Evolutionary conservation across 2,797 vertebrate genomes (phyloP), one percentile per base, ranked within the genome.

Genomic region (Setipinna tenuifilis): DNA sequence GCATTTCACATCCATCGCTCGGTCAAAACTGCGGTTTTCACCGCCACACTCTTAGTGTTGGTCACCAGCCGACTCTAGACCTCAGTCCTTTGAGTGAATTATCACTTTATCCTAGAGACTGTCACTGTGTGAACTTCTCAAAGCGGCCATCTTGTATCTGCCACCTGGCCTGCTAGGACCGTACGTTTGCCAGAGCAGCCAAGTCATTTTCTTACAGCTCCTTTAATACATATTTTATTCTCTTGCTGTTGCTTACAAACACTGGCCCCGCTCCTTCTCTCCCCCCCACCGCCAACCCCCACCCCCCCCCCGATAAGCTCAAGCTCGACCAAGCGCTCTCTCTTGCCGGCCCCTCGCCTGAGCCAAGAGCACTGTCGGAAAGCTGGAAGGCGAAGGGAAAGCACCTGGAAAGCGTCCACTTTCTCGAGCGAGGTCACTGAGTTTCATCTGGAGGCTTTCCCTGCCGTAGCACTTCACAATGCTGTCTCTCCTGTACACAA

Each of bases 381-480:
- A 94, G 92, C 91, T 90, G 85, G 90, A 84, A 82, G 82, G 92
- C 93, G 89, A 92, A 89, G 88, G 94, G 94, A 95, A 96, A 95
- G 94, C 94, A 95, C 95, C 94, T 95, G 95, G 95, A 95, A 94
- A 84, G 88, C 46, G 91, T 96, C 95, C 95, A 95, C 91, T 91
- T 92, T 94, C 92, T 93, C 90, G 91, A 91, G 89, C 93, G 91
- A 93, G 95, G 95, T 95, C 95, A 95, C 89, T 94, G 94, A 93
- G 95, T 95, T 96, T 95, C 91, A 93, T 95, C 94, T 95, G 94
- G 93, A 95, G 92, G 92, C 92, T 93, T 94, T 95, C 93, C 91
- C 91, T 94, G 94, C 93, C 94, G 93, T 93, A 93, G 93, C 92
- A 92, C 88, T 91, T 92, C 94, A 94, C 93, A 93, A 93, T 93